Evolutionary conservation across 2,113 vertebrate species (phyloP), one percentile per base, ranked within the genome.

Genomic region (Puffinus mauretanicus): DNA sequence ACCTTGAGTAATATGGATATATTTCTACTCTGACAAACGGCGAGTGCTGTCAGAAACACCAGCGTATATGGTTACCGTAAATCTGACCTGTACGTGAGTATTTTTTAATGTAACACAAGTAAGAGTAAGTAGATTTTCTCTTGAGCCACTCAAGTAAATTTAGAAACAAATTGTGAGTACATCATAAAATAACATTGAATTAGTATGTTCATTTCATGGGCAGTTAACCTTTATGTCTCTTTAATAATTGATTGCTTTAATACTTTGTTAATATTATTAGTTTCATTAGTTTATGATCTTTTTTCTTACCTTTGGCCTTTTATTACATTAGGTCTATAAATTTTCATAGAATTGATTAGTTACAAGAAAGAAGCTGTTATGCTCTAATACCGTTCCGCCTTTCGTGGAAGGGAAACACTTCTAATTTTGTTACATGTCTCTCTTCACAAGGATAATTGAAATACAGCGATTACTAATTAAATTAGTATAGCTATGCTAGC

Each of bases 161-260:
- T 91, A 93, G 82, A 81, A 93, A 88, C 42, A 82, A 92, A 89
- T 69, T 47, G 73, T 71, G 44, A 96, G 79, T 70, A 52, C 64
- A 86, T 86, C 78, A 86, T 72, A 84, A 93, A 87, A 86, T 89
- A 91, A 88, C 57, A 96, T 32, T 96, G 88, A 95, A 96, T 97
- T 96, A 96, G 44, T 86, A 90, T 72, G 83, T 78, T 96, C 54
- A 96, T 96, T 97, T 97, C 95, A 97, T 4, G 82, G 93, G 34
- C 71, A 93, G 94, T 95, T 97, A 95, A 90, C 91, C 92, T 96
- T 95, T 86, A 95, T 21, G 24, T 77, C 91, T 88, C 72, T 93
- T 88, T 69, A 95, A 89, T 95, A 97, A 94, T 92, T 90, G 52
- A 93, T 93, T 93, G 82, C 87, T 78, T 90, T 89, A 94, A 92